These are phyloP conservation scores for Scaptomyza pallida DNA, from an alignment of 1,140 invertebrate genomes.

Conservation along the genomic window DNA sequence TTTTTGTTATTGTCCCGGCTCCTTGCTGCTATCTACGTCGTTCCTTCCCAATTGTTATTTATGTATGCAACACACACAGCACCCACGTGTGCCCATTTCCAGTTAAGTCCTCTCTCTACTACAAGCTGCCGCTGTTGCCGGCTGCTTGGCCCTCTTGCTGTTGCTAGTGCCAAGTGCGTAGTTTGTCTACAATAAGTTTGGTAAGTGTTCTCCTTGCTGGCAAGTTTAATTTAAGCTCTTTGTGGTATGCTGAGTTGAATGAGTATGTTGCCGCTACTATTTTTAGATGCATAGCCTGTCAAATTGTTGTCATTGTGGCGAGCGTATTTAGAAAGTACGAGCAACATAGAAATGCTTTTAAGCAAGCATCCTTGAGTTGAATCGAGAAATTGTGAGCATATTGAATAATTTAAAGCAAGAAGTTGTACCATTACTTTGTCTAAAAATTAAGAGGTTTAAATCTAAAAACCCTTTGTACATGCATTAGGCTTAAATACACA, in stretches of 20 bases:
- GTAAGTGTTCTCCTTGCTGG: background rate
- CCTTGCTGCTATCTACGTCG: conserved; percentile 15
- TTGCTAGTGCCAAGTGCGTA: conserved; percentile 46
- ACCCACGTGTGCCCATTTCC: conserved; percentile 41
- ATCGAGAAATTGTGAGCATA: too few species aligned
- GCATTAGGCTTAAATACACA: conserved; percentile 4
- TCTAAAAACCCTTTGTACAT: too few species aligned
- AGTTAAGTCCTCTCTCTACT: background rate
- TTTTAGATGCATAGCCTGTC: conserved; percentile 30
- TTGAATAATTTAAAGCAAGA: too few species aligned
- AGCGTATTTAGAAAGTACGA: background rate
- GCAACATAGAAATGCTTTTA: conserved; percentile 24
- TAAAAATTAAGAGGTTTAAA: too few species aligned
- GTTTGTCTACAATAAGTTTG: conserved; percentile 32
- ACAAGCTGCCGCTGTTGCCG: background rate
- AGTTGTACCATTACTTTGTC: too few species aligned
- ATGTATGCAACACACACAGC: conserved; percentile 56
- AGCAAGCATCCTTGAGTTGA: too few species aligned
- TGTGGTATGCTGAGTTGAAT: conserved; percentile 36
- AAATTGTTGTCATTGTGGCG: background rate
- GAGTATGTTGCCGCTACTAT: conserved; percentile 22
- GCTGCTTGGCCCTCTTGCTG: background rate
- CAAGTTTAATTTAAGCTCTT: conserved; percentile 34
- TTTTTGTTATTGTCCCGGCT: conserved; percentile 51
- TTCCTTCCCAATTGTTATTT: conserved; percentile 64